phyloP scores from a whole-genome alignment of 2,113 vertebrate species.

The Candoia aspera region DNA sequence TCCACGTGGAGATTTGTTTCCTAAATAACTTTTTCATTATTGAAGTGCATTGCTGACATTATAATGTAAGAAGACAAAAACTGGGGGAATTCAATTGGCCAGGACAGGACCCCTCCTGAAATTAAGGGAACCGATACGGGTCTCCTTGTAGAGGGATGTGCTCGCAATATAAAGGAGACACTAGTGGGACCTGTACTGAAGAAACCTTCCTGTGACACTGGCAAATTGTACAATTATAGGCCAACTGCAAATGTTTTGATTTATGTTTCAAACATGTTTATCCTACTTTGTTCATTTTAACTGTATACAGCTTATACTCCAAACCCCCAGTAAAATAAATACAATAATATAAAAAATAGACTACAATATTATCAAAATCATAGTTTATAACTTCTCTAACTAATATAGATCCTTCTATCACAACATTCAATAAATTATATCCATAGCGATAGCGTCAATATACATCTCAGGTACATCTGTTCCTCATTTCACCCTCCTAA shows the following conservation, averaged over 20 bases:
- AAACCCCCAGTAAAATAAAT: neutral
- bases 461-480: neutral
- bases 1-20: neutral
- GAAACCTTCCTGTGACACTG: neutral
- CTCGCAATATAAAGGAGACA: neutral
- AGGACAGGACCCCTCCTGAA: neutral
- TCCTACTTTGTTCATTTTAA: neutral
- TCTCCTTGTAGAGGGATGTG: neutral
- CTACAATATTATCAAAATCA: neutral
- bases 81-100: neutral
- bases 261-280: neutral
- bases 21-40: neutral
- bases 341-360: neutral
- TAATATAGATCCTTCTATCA: neutral
- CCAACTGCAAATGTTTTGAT: neutral
- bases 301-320: neutral
- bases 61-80: neutral
- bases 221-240: neutral
- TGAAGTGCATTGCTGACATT: neutral
- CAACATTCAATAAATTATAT: neutral
- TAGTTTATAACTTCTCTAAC: neutral
- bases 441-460: neutral
- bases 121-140: neutral
- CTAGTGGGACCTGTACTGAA: neutral
- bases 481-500: neutral